phyloP scores from a whole-genome alignment of 30 jellyfish, hydroid and myxozoan species.

The Hydractinia echinata region DNA sequence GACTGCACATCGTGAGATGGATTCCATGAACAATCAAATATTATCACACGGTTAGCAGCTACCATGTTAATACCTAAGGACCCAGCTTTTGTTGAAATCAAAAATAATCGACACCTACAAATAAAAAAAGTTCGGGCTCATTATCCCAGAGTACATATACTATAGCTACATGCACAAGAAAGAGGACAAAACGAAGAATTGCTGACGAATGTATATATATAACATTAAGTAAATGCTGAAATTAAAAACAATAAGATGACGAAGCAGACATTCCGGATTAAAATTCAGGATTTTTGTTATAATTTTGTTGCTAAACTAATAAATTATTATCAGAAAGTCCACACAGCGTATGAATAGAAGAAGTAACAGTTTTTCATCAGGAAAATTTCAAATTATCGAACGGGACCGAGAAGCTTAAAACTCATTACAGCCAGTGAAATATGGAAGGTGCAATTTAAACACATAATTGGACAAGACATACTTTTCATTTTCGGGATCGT shows the following conservation, averaged over 20 bases:
- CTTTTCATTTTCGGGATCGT: constrained; percentile 72
- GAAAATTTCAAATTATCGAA: not conserved
- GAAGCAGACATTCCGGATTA: no score
- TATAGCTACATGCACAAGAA: no score
- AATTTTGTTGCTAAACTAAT: no score
- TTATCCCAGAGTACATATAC: no score
- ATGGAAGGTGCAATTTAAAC: not conserved
- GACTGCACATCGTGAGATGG: constrained; percentile 98
- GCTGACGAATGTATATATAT: no score
- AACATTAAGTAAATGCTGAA: no score
- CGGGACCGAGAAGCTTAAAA: not conserved
- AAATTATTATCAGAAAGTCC: no score
- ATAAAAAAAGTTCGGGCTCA: not conserved
- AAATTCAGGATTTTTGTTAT: no score
- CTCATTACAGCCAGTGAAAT: not conserved
- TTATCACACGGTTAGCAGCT: constrained; percentile 96
- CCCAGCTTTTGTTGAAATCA: constrained; percentile 91
- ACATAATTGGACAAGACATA: constrained; percentile 19
- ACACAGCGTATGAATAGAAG: not conserved
- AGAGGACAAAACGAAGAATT: no score
- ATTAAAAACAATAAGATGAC: no score
- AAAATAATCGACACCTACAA: constrained; percentile 74
- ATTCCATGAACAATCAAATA: constrained; percentile 96
- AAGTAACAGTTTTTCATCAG: not conserved
- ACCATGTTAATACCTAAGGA: constrained; percentile 90